Evolutionary conservation across 2,888 invertebrate species (phyloP).

Genomic region (Leptopilina drosophilae): DNA sequence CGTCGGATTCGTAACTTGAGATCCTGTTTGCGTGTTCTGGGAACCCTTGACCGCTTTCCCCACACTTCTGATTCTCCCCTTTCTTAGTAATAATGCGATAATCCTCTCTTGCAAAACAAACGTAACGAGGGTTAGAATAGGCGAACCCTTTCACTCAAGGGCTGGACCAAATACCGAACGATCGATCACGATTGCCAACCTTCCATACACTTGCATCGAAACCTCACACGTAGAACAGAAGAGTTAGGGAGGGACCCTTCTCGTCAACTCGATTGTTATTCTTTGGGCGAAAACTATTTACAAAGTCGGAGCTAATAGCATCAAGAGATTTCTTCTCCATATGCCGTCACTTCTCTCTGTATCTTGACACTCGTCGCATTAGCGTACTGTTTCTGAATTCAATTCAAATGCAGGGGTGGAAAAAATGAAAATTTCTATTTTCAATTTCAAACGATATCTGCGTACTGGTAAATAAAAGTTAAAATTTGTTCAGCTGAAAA

Average conservation of each 20-base stretch:
- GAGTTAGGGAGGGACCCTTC: constrained; percentile 66
- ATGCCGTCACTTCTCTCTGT: constrained; percentile 58
- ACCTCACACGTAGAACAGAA: constrained; percentile 46
- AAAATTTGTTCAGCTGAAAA: too few relatives aligned
- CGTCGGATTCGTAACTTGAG: constrained; percentile 68
- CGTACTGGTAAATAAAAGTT: too few relatives aligned
- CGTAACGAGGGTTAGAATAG: constrained; percentile 56
- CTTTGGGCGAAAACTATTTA: constrained; percentile 76
- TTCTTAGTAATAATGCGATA: constrained; percentile 72
- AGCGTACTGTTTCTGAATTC: constrained; percentile 61
- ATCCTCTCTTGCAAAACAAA: constrained; percentile 75
- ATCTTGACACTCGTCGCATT: constrained; percentile 44
- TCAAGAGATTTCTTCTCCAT: constrained; percentile 73
- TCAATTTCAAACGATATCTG: background rate
- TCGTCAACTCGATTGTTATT: constrained; percentile 71
- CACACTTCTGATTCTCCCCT: constrained; percentile 66
- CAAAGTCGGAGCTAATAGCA: constrained; percentile 58
- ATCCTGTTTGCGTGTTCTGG: constrained; percentile 57
- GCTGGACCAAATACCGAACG: constrained; percentile 63
- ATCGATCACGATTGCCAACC: constrained; percentile 74
- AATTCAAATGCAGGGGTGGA: constrained; percentile 20
- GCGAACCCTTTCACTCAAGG: constrained; percentile 67
- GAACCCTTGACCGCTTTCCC: constrained; percentile 55
- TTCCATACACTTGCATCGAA: constrained; percentile 48
- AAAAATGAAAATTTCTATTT: background rate